A percentile compares a stretch with the other conserved stretches of the same genome.
phyloP scores from a whole-genome alignment of 2,888 invertebrate species.

The Nasonia oneida region DNA sequence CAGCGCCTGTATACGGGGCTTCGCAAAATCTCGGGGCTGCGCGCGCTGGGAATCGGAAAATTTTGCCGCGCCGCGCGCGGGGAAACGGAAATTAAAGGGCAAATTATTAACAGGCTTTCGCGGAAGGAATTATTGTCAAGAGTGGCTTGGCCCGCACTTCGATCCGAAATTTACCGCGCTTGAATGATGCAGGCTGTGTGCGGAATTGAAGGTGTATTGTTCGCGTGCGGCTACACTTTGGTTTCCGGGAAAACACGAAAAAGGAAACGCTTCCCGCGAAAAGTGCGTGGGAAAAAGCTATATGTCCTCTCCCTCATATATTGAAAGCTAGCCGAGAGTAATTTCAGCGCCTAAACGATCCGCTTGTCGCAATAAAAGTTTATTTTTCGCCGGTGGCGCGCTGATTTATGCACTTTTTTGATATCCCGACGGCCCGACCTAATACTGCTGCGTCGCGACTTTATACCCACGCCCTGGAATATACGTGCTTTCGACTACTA shows the following conservation, averaged over 20 bases:
- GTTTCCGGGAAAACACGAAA: too few relatives aligned
- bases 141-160: background rate
- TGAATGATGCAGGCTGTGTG: too few relatives aligned
- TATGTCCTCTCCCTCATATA: background rate
- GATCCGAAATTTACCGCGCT: too few relatives aligned
- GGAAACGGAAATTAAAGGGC: slow-evolving; percentile 16
- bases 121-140: background rate
- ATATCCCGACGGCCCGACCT: background rate
- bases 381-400: background rate
- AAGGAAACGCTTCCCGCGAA: too few relatives aligned
- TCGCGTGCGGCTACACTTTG: too few relatives aligned
- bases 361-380: slow-evolving; percentile 38
- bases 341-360: background rate
- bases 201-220: too few relatives aligned
- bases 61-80: background rate
- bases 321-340: background rate
- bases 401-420: slow-evolving; percentile 38
- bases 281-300: background rate
- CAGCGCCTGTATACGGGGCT: background rate
- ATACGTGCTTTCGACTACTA: background rate
- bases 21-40: background rate
- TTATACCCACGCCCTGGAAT: background rate
- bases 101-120: background rate
- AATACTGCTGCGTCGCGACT: slow-evolving; percentile 27
- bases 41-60: slow-evolving; percentile 13